Evolutionary conservation across 2,888 invertebrate species (phyloP), one percentile per base, ranked within the genome.

Genomic region (Phyto melanocephala): DNA sequence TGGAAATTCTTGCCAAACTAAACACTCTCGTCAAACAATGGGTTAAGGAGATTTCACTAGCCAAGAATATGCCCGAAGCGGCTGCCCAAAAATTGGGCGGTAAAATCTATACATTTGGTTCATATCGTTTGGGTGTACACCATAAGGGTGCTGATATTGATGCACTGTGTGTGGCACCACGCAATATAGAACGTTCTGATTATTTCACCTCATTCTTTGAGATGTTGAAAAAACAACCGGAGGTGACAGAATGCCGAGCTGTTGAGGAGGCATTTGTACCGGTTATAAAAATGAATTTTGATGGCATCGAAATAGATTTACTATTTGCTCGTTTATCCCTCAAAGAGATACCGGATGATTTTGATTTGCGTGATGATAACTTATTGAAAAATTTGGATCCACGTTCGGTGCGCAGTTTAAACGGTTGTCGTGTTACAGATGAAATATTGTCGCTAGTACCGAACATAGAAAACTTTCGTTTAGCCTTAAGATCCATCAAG

Each of bases 211-310:
- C 97, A 0, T 99, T 99, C 92, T 96, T 96, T 89, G 97, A 99
- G 40, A 92, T 98, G 85, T 92, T 99, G 17, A 97, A 96, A 89
- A 93, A 94, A 87, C 96, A 98, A 88, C 93, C 95, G 0, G 97
- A 98, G 93, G 96, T 96, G 50, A 94, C 95, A 71, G 96, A 96
- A 88, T 93, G 97, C 81, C 92, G 96, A 88, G 95, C 98, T 1
- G 98, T 99, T 0, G 99, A 99, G 91, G 99, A 99, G 90, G 99
- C 99, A 0, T 99, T 96, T 92, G 99, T 99, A 85, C 99, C 99
- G 2, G 98, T 99, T 8, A 98, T 99, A 85, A 99, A 99, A 92
- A 98, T 99, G 97, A 97, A 96, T 90, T 99, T 99, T 91, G 97
- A 98, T 92, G 98, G 97, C 35, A 98, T 99, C 86, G 99, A 99